Conservation (phyloP, 37 sponge, comb jelly and placozoan genomes). For the Sycon ciliatum region DNA sequence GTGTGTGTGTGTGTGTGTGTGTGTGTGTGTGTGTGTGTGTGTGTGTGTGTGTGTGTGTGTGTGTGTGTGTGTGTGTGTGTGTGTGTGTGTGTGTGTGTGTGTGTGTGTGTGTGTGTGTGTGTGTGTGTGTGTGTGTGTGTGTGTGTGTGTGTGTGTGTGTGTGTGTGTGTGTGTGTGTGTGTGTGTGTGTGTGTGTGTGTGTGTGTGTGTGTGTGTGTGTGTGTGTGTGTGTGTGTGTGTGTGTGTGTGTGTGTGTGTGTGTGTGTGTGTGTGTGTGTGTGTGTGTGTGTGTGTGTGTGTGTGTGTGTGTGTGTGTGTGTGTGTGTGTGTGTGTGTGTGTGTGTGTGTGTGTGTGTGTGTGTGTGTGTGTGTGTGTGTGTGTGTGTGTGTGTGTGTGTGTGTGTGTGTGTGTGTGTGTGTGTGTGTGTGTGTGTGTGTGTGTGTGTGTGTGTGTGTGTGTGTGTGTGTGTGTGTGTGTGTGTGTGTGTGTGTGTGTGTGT, state of each 20-base stretch:
- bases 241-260: not conserved
- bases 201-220: not conserved
- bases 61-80: constrained; percentile 5
- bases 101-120: constrained; percentile 5
- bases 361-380: too few species aligned
- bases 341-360: too few species aligned
- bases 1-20: constrained; percentile 5
- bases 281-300: constrained; percentile 5
- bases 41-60: constrained; percentile 5
- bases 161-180: not conserved
- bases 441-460: too few species aligned
- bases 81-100: constrained; percentile 5
- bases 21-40: constrained; percentile 5
- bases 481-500: too few species aligned
- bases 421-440: too few species aligned
- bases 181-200: not conserved
- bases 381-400: too few species aligned
- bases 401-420: too few species aligned
- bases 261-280: not conserved
- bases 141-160: constrained; percentile 1
- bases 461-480: too few species aligned
- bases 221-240: not conserved
- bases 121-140: constrained; percentile 5
- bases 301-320: constrained; percentile 5
- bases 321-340: too few species aligned